Evolutionary conservation across 2,888 invertebrate genomes (phyloP).

Genomic region (Spodoptera picta): DNA sequence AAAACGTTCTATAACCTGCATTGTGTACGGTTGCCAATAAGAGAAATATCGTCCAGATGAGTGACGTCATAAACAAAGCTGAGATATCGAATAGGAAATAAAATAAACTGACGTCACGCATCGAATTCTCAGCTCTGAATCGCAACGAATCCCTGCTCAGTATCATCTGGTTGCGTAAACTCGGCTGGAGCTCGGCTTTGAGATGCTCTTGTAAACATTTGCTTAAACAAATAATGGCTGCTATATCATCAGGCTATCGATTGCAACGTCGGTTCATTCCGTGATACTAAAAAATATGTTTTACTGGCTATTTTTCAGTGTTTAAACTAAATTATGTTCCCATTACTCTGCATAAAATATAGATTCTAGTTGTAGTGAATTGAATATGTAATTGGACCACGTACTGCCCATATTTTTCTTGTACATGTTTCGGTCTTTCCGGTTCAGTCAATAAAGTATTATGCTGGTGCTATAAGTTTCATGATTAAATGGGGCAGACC

Average conservation of each 20-base stretch:
- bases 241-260: conserved; percentile 49
- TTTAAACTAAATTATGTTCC: conserved; percentile 13
- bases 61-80: conserved; percentile 29
- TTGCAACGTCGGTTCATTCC: conserved; percentile 13
- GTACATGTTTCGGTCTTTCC: conserved; percentile 1
- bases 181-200: conserved; percentile 29
- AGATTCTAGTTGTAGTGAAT: conserved; percentile 20
- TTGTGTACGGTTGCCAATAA: background rate
- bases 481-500: conserved; percentile 26
- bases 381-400: conserved; percentile 7
- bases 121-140: conserved; percentile 39
- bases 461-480: conserved; percentile 5
- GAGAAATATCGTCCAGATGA: conserved; percentile 12
- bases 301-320: conserved; percentile 20
- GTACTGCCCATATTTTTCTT: conserved; percentile 10
- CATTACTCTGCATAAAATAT: conserved; percentile 19
- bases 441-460: conserved; percentile 18
- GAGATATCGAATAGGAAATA: conserved; percentile 21
- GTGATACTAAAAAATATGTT: conserved; percentile 18
- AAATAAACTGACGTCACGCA: conserved; percentile 43
- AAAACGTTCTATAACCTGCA: conserved; percentile 1
- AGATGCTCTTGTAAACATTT: conserved; percentile 58
- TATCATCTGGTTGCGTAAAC: conserved; percentile 59
- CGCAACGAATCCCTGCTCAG: conserved; percentile 54
- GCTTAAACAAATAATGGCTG: conserved; percentile 54